Base-by-base conservation (phyloP, 1,140 invertebrate species). In the Hypsibius dujardini region DNA sequence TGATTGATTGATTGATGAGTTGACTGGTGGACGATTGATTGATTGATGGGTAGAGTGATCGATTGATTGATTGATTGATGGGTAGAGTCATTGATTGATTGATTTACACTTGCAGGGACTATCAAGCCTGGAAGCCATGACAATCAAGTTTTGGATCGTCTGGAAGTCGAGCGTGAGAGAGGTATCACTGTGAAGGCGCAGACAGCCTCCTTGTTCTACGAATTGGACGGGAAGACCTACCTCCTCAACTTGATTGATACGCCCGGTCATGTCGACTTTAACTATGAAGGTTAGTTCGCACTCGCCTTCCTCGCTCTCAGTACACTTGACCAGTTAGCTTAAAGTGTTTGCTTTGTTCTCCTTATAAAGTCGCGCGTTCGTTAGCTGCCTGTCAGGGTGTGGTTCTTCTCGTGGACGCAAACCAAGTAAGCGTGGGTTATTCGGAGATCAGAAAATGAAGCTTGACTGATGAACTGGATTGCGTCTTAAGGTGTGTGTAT, bases 121-220 rank as follows among this genome's bases (percentile, higher is more conserved):
- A 75, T 78, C 46, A 73, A 74, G 3, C 15, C 70, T 45, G 46
- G 76, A 40, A 75, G 75, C 47, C 46, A 78, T 42, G 81, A 77
- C 81, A 85, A 80, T 81, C 94, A 98, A 83, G 86, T 95, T 59
- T 77, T 96, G 46, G 93, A 96, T 79, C 89, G 88, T 78, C 75
- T 87, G 7, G 83, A 88, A 81, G 93, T 98, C 1, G 95, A 98
- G 81, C 84, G 87, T 76, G 93, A 98, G 79, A 83, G 90, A 77
- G 95, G 95, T 1, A 98, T 98, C 40, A 98, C 95, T 40, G 94
- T 98, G 0, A 98, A 98, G 82, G 95, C 95, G 14, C 93, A 97
- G 76, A 94, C 92, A 40, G 93, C 88, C 15, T 92, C 92, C 1
- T 81, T 98, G 70, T 84, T 89, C 73, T 90, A 96, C 75, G 74